These are phyloP conservation scores for Bucorvus abyssinicus DNA, from an alignment of 2,797 vertebrate genomes.

Conservation along the genomic window DNA sequence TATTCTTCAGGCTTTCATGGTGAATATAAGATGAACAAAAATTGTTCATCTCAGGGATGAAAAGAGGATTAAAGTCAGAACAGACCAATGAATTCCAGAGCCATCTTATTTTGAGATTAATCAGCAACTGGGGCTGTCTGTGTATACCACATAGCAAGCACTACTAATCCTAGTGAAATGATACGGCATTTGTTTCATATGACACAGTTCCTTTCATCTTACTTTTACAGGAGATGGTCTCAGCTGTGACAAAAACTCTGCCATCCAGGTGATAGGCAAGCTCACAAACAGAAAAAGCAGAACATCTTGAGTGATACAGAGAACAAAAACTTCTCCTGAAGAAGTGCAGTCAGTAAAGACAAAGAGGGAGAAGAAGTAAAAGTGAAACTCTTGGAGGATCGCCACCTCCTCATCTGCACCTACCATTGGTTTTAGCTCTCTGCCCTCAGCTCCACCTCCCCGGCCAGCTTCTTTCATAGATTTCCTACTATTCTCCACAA, in stretches of 20 bases:
- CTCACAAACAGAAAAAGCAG: constrained; percentile 93
- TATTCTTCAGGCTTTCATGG: constrained; percentile 11
- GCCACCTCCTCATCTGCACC: constrained; percentile 88
- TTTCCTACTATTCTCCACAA: constrained; percentile 94
- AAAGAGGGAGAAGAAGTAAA: constrained; percentile 92
- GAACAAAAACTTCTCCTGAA: constrained; percentile 84
- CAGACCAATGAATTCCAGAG: not conserved
- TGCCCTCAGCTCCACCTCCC: constrained; percentile 82
- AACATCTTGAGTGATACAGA: constrained; percentile 90
- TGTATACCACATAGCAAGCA: not conserved
- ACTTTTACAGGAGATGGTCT: constrained; percentile 80
- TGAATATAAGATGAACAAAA: not conserved
- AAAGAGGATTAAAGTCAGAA: not conserved
- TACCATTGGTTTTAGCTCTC: constrained; percentile 98
- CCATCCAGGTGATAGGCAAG: constrained; percentile 92
- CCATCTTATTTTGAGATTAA: constrained; percentile 11
- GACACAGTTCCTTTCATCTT: constrained; percentile 80
- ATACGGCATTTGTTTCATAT: not conserved
- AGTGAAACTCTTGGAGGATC: constrained; percentile 89
- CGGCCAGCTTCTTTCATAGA: constrained; percentile 86
- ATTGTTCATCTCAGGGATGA: not conserved
- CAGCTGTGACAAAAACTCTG: constrained; percentile 88
- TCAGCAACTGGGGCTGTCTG: not conserved
- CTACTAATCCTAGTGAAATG: constrained; percentile 13
- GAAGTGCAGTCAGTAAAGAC: constrained; percentile 91